Base-by-base conservation (phyloP, 2,888 invertebrate species). In the Luffia ferchaultella region DNA sequence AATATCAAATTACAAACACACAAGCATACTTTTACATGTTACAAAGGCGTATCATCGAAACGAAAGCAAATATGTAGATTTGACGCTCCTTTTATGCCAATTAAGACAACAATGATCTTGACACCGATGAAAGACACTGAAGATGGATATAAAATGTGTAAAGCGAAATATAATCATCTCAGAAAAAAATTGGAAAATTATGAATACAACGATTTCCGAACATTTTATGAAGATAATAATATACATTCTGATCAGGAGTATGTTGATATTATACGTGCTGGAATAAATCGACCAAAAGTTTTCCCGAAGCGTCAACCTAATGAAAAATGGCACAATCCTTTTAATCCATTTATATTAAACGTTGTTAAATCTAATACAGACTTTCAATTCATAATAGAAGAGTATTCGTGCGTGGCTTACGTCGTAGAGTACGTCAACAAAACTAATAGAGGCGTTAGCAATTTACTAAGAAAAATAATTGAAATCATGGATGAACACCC, bases 361-460 rank as follows among this genome's bases (percentile, higher is more conserved):
- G 3, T 48, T 40, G 9, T 60, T 1, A 47, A 52, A 50, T 60
- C 59, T 0, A 60, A 61, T 45, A 62, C 50, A 16, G 60, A 62
- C 48, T 20, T 63, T 30, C 61, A 63, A 50, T 57, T 64, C 45
- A 61, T 65, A 1, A 41, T 48, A 9, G 66, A 65, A 7, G 61
- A 63, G 50, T 62, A 63, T 52, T 57, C 59, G 3, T 67, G 66
- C 50, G 62, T 63, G 0, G 50, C 55, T 9, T 64, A 64, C 49
- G 60, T 67, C 9, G 60, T 60, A n/a, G 62, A 65, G 45, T 64
- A 62, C 50, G 56, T 64, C 1, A 65, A 63, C 50, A 64, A 67
- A 53, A 51, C 58, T 1, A 68, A 66, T 20, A 70, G 67, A 65
- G 68, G 60, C 56, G 51, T 68, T n/a, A 51, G 68, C 17, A 49